phyloP scores from a whole-genome alignment of 2,113 vertebrate genomes.

The Paramormyrops kingsleyae region DNA sequence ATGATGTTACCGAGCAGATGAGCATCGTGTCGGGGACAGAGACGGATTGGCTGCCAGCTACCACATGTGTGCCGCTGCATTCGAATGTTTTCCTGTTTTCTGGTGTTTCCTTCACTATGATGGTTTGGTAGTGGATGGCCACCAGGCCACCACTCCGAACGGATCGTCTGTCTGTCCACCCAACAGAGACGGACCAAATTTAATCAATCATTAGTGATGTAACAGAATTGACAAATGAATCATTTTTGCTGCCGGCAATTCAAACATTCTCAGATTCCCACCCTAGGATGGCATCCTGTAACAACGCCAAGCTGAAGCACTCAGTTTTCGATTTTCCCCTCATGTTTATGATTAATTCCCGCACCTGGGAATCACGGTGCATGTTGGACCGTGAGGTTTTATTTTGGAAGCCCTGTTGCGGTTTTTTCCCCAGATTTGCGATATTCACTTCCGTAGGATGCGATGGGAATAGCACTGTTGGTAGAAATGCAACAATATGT shows the following conservation, averaged over 20 bases:
- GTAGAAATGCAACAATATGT: no score
- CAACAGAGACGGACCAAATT: neutral
- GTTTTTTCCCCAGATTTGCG: neutral
- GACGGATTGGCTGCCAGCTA: conserved; percentile 45
- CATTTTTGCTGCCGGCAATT: neutral
- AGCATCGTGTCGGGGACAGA: conserved; percentile 45
- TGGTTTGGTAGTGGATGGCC: conserved; percentile 6
- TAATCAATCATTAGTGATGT: conserved; percentile 15
- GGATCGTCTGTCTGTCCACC: neutral
- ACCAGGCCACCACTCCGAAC: neutral
- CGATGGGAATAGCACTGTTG: neutral
- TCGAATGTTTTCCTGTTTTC: conserved; percentile 3
- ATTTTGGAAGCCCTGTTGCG: neutral
- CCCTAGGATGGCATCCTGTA: neutral
- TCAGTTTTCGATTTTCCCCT: conserved; percentile 63
- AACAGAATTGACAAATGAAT: neutral
- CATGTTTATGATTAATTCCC: conserved; percentile 65
- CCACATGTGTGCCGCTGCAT: conserved; percentile 31
- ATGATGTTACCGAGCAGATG: conserved; percentile 50
- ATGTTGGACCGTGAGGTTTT: conserved; percentile 43
- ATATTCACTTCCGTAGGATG: neutral
- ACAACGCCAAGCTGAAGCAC: conserved; percentile 34
- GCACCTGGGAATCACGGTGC: conserved; percentile 51
- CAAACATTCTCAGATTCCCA: neutral
- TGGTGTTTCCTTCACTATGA: neutral